These are phyloP conservation scores for Pterocles burchelli DNA, from an alignment of 2,113 vertebrate genomes.

Conservation along the genomic window DNA sequence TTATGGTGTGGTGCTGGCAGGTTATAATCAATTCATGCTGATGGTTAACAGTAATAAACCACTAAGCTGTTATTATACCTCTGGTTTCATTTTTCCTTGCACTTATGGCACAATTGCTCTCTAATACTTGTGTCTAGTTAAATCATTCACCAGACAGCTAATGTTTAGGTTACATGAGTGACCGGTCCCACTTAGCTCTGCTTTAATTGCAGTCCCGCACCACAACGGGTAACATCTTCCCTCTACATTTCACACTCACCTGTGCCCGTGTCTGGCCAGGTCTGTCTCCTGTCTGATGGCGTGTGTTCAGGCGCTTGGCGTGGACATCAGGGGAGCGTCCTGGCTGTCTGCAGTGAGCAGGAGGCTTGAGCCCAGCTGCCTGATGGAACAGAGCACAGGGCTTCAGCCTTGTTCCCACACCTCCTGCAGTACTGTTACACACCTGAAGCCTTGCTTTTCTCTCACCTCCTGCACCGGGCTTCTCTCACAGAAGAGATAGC, in stretches of 20 bases:
- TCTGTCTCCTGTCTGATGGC: neutral
- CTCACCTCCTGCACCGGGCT: constrained; percentile 55
- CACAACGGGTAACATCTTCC: neutral
- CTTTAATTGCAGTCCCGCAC: accelerated
- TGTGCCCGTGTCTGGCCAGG: neutral
- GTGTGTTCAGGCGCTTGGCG: accelerated
- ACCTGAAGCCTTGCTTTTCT: neutral
- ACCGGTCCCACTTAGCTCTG: neutral
- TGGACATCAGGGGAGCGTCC: accelerated
- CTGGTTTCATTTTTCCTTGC: neutral
- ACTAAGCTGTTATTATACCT: neutral
- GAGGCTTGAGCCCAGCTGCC: neutral
- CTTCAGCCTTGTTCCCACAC: neutral
- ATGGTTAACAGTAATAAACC: neutral
- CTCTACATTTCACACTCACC: neutral
- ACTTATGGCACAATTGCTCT: neutral
- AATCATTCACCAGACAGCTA: neutral
- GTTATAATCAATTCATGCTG: neutral
- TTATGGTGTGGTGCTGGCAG: neutral
- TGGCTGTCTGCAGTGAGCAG: neutral
- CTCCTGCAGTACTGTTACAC: neutral
- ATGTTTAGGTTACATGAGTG: neutral
- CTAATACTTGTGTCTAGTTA: neutral
- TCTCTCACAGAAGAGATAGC: constrained; percentile 37
- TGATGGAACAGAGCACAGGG: neutral